phyloP scores from a whole-genome alignment of 1,140 invertebrate species.

The Teleogryllus occipitalis region DNA sequence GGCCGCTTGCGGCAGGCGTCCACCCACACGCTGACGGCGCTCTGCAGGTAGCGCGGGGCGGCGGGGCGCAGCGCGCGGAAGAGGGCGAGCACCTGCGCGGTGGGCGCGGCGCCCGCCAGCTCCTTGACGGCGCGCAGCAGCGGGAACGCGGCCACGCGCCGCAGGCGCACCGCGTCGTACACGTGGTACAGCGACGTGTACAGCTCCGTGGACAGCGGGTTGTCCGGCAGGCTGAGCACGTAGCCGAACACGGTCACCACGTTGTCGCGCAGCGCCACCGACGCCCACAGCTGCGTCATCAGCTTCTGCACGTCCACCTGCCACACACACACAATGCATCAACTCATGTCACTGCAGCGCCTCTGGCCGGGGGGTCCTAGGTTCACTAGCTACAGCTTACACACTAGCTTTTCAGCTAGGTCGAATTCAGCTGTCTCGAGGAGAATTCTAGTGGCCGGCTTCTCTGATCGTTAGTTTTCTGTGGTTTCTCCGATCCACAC shows the following conservation, averaged over 20 bases:
- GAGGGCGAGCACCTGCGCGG: not conserved
- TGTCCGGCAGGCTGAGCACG: conserved; percentile 21
- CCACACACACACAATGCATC: not conserved
- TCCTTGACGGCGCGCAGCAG: not conserved
- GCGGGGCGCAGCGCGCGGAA: not conserved
- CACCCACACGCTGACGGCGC: not conserved
- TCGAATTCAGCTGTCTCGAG: too few relatives aligned
- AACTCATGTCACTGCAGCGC: too few relatives aligned
- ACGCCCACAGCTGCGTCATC: conserved; percentile 12
- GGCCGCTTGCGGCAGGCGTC: too few relatives aligned
- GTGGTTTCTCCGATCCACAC: too few relatives aligned
- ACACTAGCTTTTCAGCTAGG: too few relatives aligned
- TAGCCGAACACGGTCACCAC: conserved; percentile 26
- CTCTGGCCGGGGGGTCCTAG: too few relatives aligned
- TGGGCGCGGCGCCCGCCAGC: not conserved
- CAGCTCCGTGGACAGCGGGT: conserved; percentile 21
- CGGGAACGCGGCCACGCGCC: not conserved
- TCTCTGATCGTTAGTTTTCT: too few relatives aligned
- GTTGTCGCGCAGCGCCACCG: conserved; percentile 23
- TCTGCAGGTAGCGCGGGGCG: not conserved
- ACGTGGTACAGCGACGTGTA: conserved; percentile 25
- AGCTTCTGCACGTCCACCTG: conserved; percentile 2
- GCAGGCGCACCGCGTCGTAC: conserved; percentile 2
- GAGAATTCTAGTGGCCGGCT: too few relatives aligned
- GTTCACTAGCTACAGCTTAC: too few relatives aligned